Conservation (phyloP, 1,140 invertebrate genomes). For the Bombus breviceps region DNA sequence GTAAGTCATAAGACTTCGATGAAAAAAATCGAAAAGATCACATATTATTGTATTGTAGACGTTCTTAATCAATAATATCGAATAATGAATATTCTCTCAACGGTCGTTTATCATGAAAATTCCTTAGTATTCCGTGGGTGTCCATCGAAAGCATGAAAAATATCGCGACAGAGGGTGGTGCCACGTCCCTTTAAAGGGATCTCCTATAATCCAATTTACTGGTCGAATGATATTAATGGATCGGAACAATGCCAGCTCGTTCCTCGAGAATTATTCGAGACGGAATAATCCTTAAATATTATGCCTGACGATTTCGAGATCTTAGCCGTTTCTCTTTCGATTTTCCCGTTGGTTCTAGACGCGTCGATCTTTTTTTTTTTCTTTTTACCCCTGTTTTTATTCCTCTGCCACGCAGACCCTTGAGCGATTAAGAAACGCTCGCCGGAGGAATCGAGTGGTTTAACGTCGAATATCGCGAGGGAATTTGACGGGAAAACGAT, state of each 20-base stretch:
- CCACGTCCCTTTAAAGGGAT: constrained; percentile 71
- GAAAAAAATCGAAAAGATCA: not conserved
- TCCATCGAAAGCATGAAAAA: not conserved
- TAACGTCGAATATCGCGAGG: constrained; percentile 29
- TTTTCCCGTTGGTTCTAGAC: not conserved
- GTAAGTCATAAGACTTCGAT: not conserved
- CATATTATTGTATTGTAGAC: not conserved
- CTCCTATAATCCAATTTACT: constrained; percentile 77
- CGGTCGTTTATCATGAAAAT: not conserved
- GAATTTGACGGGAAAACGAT: constrained; percentile 41
- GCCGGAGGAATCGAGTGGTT: constrained; percentile 29
- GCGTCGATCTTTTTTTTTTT: not conserved
- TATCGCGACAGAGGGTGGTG: not conserved
- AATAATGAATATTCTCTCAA: not conserved
- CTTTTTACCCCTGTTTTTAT: not conserved
- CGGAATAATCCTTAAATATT: constrained; percentile 76
- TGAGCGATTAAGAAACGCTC: constrained; percentile 41
- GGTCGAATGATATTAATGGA: constrained; percentile 77
- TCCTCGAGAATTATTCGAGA: constrained; percentile 53
- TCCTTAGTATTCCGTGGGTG: not conserved
- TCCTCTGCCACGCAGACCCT: not conserved
- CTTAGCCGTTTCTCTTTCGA: not conserved
- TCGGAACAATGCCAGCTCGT: constrained; percentile 67
- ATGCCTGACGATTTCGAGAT: constrained; percentile 40
- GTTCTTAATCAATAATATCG: not conserved